A percentile compares a stretch with the other conserved stretches of the same genome.
Evolutionary conservation across 2,888 invertebrate genomes (phyloP).

Genomic region (Vesta saturnalis): DNA sequence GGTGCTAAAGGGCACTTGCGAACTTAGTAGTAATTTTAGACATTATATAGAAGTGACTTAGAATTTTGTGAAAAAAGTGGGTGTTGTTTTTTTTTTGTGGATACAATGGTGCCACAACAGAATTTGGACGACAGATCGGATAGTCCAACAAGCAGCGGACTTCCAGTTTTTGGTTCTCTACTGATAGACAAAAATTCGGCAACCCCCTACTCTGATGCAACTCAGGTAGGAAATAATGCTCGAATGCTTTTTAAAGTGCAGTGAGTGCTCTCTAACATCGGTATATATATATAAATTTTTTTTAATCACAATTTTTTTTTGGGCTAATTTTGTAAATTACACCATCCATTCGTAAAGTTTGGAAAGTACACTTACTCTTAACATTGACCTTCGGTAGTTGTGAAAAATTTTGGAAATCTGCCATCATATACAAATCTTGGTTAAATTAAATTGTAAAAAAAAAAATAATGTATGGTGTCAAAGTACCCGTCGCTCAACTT

Average conservation of each 20-base stretch:
- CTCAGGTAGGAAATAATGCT: slow-evolving; percentile 82
- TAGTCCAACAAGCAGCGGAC: slow-evolving; percentile 67
- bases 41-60: slow-evolving; percentile 35
- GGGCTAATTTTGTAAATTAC: not conserved
- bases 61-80: slow-evolving; percentile 28
- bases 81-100: slow-evolving; percentile 45
- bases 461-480: not conserved
- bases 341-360: not conserved
- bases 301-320: not conserved
- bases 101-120: slow-evolving; percentile 79
- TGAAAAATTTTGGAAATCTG: slow-evolving; percentile 8
- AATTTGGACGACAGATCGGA: slow-evolving; percentile 61
- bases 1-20: slow-evolving; percentile 55
- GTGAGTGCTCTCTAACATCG: slow-evolving; percentile 9
- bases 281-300: too few species aligned
- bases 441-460: not conserved
- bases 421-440: not conserved
- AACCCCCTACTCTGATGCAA: slow-evolving; percentile 98
- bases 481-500: slow-evolving; percentile 2
- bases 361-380: slow-evolving; percentile 10
- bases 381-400: slow-evolving; percentile 9
- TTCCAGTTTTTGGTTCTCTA: slow-evolving; percentile 88
- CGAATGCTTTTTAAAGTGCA: slow-evolving; percentile 15
- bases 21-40: slow-evolving; percentile 54
- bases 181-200: slow-evolving; percentile 89